These are phyloP conservation scores for Hemiprocne comata DNA, from an alignment of 2,113 vertebrate species.

Conservation along the genomic window DNA sequence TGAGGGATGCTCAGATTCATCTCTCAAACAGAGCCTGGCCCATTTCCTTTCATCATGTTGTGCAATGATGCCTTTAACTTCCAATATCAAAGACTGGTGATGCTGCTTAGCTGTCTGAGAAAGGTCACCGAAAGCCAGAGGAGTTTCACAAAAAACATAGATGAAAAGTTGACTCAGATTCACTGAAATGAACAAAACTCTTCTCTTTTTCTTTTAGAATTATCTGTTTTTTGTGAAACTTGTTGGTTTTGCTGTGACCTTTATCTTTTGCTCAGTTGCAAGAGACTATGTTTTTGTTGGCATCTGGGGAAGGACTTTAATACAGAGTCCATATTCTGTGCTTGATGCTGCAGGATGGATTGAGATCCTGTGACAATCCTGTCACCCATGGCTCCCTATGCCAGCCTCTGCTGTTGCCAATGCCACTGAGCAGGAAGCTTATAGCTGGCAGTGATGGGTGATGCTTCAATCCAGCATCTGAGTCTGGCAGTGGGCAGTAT, in stretches of 20 bases:
- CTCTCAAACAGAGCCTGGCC: not conserved
- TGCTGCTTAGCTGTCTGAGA: constrained; percentile 23
- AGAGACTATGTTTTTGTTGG: constrained; percentile 22
- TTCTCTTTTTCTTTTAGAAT: constrained; percentile 48
- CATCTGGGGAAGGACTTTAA: not conserved
- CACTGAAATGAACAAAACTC: constrained; percentile 48
- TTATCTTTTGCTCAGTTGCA: constrained; percentile 3
- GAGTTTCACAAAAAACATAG: constrained; percentile 72
- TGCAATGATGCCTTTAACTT: not conserved
- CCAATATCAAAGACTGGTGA: not conserved
- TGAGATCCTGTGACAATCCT: not conserved
- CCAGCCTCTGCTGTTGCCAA: not conserved
- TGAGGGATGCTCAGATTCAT: not conserved
- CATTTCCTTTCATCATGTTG: not conserved
- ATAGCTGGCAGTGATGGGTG: not conserved
- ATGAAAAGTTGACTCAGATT: constrained; percentile 69
- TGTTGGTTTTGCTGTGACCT: constrained; percentile 40
- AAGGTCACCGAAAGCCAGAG: constrained; percentile 63
- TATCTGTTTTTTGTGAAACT: constrained; percentile 68
- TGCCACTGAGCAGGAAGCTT: not conserved
- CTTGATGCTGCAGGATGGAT: not conserved
- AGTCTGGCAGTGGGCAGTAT: not conserved
- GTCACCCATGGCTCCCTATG: not conserved
- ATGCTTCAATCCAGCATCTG: not conserved
- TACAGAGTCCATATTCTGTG: not conserved